Conservation (phyloP, 2,113 vertebrate species). For the Rhinopomastus cyanomelas region DNA sequence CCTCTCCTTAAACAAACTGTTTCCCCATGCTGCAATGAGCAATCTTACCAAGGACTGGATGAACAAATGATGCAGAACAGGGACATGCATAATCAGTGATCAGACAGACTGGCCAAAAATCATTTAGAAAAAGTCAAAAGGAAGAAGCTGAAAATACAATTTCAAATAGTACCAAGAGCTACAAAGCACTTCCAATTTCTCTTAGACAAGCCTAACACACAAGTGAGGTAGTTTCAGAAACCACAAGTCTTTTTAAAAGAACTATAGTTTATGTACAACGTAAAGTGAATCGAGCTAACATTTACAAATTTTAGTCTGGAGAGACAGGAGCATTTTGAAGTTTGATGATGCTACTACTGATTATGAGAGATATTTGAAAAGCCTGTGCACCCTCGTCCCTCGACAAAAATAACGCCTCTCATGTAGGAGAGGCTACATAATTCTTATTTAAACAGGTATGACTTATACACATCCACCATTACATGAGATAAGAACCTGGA, state of each 20-base stretch:
- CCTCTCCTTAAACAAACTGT: not conserved
- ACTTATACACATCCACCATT: not conserved
- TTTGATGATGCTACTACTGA: not conserved
- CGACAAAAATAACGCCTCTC: not conserved
- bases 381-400: not conserved
- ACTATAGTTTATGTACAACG: not conserved
- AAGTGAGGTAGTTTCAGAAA: not conserved
- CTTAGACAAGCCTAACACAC: not conserved
- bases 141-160: not conserved
- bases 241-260: not conserved
- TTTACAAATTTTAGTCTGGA: not conserved
- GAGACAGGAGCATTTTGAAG: not conserved
- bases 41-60: not conserved
- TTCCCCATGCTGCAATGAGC: not conserved
- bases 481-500: accelerated
- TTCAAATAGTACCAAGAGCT: not conserved
- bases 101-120: not conserved
- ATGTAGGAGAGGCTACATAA: not conserved
- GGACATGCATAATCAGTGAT: not conserved
- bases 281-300: not conserved
- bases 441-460: not conserved
- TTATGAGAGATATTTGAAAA: not conserved
- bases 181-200: not conserved
- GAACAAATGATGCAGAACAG: not conserved
- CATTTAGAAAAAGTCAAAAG: not conserved